phyloP scores from a whole-genome alignment of 2,113 vertebrate species.

The Ammodytes marinus region DNA sequence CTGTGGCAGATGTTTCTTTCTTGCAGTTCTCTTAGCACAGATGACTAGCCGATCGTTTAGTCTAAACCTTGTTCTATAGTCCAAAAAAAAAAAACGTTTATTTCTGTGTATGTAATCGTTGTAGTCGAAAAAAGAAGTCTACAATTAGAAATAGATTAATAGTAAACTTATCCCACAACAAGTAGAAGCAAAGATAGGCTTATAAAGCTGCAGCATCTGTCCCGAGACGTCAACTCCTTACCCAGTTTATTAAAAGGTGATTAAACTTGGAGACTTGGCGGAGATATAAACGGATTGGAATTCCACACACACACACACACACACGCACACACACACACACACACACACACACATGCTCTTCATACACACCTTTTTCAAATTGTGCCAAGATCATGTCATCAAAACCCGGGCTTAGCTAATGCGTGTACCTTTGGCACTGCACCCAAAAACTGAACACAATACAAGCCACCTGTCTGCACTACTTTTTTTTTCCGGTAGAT shows the following conservation, averaged over 20 bases:
- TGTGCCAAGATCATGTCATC: constrained; percentile 78
- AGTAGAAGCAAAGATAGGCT: not conserved
- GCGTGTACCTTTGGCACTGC: constrained; percentile 52
- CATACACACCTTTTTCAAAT: constrained; percentile 63
- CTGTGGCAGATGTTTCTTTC: constrained; percentile 27
- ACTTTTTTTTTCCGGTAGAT: constrained; percentile 49
- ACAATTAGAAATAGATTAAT: constrained; percentile 42
- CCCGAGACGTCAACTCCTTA: constrained; percentile 49
- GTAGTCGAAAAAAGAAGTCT: not conserved
- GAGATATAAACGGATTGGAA: constrained; percentile 50
- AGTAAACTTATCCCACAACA: constrained; percentile 4
- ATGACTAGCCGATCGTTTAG: not conserved
- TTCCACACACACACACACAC: constrained; percentile 27
- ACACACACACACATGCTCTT: constrained; percentile 32
- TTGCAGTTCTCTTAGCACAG: constrained; percentile 14
- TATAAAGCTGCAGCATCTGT: constrained; percentile 59
- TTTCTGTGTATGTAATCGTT: constrained; percentile 3
- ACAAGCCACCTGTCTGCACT: constrained; percentile 72
- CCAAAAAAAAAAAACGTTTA: not conserved
- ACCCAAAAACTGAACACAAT: constrained; percentile 53
- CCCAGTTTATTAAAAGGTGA: constrained; percentile 57
- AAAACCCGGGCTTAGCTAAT: constrained; percentile 64
- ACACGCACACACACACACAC: constrained; percentile 35
- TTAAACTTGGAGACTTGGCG: constrained; percentile 52
- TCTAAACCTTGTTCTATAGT: not conserved